Base-by-base conservation (phyloP, 2,113 vertebrate species). In the Sakesphorus luctuosus region DNA sequence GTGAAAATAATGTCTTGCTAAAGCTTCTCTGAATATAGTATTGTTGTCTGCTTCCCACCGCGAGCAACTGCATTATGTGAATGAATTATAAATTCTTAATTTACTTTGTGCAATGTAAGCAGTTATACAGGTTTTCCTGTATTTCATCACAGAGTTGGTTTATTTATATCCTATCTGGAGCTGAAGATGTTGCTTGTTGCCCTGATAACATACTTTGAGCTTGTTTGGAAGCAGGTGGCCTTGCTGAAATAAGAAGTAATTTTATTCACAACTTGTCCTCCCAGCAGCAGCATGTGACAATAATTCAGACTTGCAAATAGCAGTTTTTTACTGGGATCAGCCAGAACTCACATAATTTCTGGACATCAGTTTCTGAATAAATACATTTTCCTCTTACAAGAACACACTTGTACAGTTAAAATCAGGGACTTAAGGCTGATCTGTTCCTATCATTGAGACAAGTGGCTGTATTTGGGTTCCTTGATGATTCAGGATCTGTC, bases 61-160 rank as follows among this genome's bases (percentile, higher is more conserved):
- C 1, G 11, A 91, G 90, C 49, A 95, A 76, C 58, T 67, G 46
- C 75, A 58, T 85, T 79, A 85, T 33, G 44, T 66, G 87, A 84
- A 87, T 24, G 52, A 89, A 26, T 24, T 83, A 69, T 73, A 88
- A 90, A 88, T 94, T 77, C 75, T 58, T 95, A 61, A 85, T 92
- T 91, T 93, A 77, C n/a, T 91, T 93, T 59, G 72, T 73, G 85
- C 81, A 93, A 56, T 1, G 1, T 80, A 86, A 66, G 89, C 87
- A 95, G 87, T 91, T 80, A 69, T 69, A 93, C 87, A 94, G 87
- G 82, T 95, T 94, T 92, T 85, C 78, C 63, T 35, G 17, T n/a
- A 38, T 87, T 95, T 83, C 71, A 59, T 79, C 72, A 84, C 36
- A 55, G 58, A 80, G 71, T 15, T 90, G 50, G 46, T 87, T 94